Base-by-base conservation (phyloP, 2,888 invertebrate genomes). In the Philaethria dido region DNA sequence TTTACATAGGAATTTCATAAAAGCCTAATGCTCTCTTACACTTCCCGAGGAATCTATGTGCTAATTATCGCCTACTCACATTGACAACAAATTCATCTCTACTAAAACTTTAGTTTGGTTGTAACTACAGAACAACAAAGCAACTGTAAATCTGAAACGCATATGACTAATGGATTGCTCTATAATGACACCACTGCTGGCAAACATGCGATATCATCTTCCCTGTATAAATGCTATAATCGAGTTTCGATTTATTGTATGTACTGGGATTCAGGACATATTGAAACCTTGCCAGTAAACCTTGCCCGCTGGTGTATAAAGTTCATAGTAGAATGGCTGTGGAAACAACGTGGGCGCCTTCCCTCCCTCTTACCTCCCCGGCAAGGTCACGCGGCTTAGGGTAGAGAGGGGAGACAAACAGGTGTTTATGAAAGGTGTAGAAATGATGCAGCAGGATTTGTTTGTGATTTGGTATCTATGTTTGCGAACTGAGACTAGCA, bases 401-500 rank as follows among this genome's bases (percentile, higher is more conserved):
- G 72, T 45, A 64, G 62, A 63, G 66, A 63, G 72, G 74, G 77
- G 68, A 62, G 69, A 74, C 70, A 67, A 75, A 77, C 77, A 78
- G 76, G 75, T 77, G 77, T 75, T 74, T 69, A 69, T 76, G 72
- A 75, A 72, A 76, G 72, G 71, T 64, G 70, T 73, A 69, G 68
- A 68, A 70, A 61, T 62, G 44, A 55, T 63, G 54, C 52, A 44
- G 63, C 36, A 45, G 16, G 57, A 50, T 63, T 59, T 67, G 52
- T 67, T 67, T 67, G 63, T 33, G 25, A 39, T 55, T 18, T 44
- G 47, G 44, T 68, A 62, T 62, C 67, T 70, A 66, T 29, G 59
- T 68, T 55, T 59, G 39, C 61, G 52, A 70, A 63, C 62, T 59
- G 25, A 50, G 55, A 36, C 22, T 47, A 18, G 45, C 45, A 22